phyloP scores from a whole-genome alignment of 1,140 invertebrate genomes.

The Drosophila sp. region DNA sequence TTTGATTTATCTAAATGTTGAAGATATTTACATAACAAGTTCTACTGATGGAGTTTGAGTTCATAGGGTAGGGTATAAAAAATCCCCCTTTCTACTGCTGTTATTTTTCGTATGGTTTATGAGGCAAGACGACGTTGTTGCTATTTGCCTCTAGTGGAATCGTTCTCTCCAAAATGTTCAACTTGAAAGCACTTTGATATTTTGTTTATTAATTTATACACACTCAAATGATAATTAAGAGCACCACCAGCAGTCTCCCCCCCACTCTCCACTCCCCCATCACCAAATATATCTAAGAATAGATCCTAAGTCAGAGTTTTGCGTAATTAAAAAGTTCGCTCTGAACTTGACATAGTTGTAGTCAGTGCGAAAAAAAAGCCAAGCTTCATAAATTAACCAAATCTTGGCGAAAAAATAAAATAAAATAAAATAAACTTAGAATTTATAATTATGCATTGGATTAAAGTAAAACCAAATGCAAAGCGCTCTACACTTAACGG shows the following conservation, averaged over 20 bases:
- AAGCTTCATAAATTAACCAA: constrained; percentile 17
- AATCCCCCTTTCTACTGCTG: constrained; percentile 11
- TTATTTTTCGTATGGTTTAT: constrained; percentile 45
- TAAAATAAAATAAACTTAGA: constrained; percentile 40
- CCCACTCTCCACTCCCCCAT: neutral
- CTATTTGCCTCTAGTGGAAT: constrained; percentile 41
- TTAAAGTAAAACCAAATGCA: constrained; percentile 47
- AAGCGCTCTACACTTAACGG: constrained; percentile 31
- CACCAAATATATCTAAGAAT: constrained; percentile 47
- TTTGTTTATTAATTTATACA: constrained; percentile 33
- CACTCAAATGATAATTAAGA: constrained; percentile 45
- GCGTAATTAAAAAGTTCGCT: constrained; percentile 56
- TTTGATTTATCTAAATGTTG: neutral
- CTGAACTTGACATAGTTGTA: constrained; percentile 72
- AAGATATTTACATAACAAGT: neutral
- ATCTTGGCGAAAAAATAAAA: constrained; percentile 34
- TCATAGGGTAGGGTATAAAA: neutral
- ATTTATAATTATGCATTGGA: constrained; percentile 53
- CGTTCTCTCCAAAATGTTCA: constrained; percentile 57
- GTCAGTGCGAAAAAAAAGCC: constrained; percentile 32
- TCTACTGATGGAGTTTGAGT: neutral
- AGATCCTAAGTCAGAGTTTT: constrained; percentile 55
- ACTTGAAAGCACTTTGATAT: constrained; percentile 59
- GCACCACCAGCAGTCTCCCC: constrained; percentile 1
- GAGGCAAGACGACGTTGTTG: constrained; percentile 35